Evolutionary conservation across 2,888 invertebrate species (phyloP).

Genomic region (Ischnus inquisitorius): DNA sequence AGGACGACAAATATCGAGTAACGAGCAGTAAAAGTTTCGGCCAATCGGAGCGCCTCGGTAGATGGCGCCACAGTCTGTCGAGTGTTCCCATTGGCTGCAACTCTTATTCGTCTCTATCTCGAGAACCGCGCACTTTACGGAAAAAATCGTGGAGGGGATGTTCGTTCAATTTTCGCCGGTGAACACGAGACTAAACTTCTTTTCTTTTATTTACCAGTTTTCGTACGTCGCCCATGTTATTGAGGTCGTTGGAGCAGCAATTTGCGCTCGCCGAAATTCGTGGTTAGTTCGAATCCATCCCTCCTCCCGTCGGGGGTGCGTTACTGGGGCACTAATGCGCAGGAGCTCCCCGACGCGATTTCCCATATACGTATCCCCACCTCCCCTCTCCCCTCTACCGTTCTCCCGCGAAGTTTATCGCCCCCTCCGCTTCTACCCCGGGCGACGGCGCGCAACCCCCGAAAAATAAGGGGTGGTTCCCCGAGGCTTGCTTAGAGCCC

Average conservation of each 20-base stretch:
- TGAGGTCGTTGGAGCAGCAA: background rate
- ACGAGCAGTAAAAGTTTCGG: background rate
- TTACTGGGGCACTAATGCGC: conserved; percentile 84
- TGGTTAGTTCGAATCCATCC: conserved; percentile 72
- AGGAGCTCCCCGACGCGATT: conserved; percentile 81
- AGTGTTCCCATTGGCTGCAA: background rate
- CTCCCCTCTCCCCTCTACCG: conserved; percentile 30
- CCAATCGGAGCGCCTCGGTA: conserved; percentile 1
- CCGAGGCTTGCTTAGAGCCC: conserved; percentile 75
- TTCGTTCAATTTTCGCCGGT: background rate
- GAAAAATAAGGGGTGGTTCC: conserved; percentile 79
- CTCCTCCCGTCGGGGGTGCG: conserved; percentile 79
- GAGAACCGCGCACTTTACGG: background rate
- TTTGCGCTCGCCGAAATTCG: conserved; percentile 70
- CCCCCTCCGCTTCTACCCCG: conserved; percentile 48
- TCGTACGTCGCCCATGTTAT: background rate
- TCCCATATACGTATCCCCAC: conserved; percentile 70
- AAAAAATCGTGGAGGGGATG: background rate
- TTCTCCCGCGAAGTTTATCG: conserved; percentile 51
- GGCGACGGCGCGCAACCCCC: conserved; percentile 68
- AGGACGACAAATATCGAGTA: background rate
- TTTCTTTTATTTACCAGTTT: background rate
- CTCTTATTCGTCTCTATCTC: background rate
- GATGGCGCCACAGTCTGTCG: conserved; percentile 11
- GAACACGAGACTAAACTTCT: background rate